Evolutionary conservation across 1,140 invertebrate genomes (phyloP).

Genomic region (Anagrus nilaparvatae): DNA sequence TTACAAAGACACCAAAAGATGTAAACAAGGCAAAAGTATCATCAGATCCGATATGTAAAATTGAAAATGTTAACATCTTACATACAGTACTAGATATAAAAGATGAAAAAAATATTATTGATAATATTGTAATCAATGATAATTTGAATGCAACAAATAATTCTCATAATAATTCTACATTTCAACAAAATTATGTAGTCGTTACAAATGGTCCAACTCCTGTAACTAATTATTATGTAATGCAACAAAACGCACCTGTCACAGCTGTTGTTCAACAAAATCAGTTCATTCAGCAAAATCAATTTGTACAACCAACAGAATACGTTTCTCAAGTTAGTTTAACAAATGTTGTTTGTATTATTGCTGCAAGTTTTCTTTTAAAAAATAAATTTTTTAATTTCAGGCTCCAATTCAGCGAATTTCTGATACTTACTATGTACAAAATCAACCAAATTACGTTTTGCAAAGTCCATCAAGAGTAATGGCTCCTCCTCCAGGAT

Average conservation of each 20-base stretch:
- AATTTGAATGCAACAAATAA: too few relatives aligned
- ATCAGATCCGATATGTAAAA: conserved; percentile 14
- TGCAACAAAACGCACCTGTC: conserved; percentile 14
- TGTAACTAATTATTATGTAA: conserved; percentile 20
- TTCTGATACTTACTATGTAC: conserved; percentile 15
- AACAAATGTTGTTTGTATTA: too few relatives aligned
- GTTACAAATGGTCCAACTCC: conserved; percentile 17
- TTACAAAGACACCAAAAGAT: conserved; percentile 9
- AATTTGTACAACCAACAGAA: conserved; percentile 17
- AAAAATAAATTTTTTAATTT: too few relatives aligned
- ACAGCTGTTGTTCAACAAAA: conserved; percentile 9
- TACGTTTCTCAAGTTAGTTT: background rate
- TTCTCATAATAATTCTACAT: too few relatives aligned
- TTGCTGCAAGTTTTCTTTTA: too few relatives aligned
- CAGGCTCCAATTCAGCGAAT: conserved; percentile 14
- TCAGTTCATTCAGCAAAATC: conserved; percentile 13
- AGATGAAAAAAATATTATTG: conserved; percentile 29
- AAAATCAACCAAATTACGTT: conserved; percentile 7
- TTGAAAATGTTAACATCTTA: conserved; percentile 18
- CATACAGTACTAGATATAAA: conserved; percentile 38
- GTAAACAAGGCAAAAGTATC: conserved; percentile 2
- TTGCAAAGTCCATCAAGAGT: background rate
- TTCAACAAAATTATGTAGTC: conserved; percentile 24
- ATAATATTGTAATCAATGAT: conserved; percentile 14
- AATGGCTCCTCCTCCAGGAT: background rate